These are phyloP conservation scores for Hypotaenidia philippensis DNA, from an alignment of 2,797 vertebrate genomes.

Conservation along the genomic window DNA sequence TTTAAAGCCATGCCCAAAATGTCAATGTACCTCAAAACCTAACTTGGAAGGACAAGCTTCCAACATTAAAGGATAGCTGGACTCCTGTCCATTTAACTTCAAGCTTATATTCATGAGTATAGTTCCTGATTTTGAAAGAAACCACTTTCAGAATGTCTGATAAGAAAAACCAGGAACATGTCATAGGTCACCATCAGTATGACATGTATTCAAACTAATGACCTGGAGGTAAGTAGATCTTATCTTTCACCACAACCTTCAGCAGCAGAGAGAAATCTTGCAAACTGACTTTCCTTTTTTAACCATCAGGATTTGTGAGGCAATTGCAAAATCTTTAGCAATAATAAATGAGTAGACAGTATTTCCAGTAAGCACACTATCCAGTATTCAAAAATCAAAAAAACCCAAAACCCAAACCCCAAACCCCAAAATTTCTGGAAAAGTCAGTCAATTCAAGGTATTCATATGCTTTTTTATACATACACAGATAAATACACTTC, in stretches of 20 bases:
- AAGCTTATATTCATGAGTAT: neutral
- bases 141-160: neutral
- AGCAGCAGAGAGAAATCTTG: neutral
- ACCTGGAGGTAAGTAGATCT: neutral
- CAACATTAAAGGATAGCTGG: neutral
- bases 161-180: neutral
- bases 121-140: neutral
- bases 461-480: rapidly evolving
- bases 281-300: neutral
- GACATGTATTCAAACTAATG: neutral
- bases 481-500: neutral
- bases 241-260: neutral
- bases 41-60: neutral
- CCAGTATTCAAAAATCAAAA: neutral
- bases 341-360: neutral
- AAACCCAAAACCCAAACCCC: too few relatives aligned
- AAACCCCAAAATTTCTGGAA: neutral
- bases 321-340: neutral
- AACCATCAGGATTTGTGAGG: neutral
- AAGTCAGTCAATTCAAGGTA: neutral
- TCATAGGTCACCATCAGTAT: neutral
- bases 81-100: neutral
- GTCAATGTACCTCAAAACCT: neutral
- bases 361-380: neutral
- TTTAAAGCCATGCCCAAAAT: neutral